Base-by-base conservation (phyloP, 2,888 invertebrate genomes). In the Lasius platythorax region DNA sequence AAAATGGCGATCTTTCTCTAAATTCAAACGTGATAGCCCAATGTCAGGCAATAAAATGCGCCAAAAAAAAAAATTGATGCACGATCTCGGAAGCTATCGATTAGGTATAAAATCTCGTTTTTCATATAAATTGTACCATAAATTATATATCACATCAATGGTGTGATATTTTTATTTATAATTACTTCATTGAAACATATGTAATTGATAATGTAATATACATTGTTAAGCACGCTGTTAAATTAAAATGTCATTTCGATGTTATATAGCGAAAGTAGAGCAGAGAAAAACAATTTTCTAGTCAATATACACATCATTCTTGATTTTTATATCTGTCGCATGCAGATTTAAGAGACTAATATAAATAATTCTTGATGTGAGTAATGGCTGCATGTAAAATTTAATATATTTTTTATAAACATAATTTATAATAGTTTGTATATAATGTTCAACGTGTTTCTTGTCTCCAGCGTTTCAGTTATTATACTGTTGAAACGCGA, bases 401-500 rank as follows among this genome's bases (percentile, higher is more conserved):
- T 61, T 63, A 76, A 78, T 64, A 50, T 18, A 79, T 70, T 53
- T 23, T 81, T 4, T 56, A 43, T 40, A 68, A 9, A 50, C 50
- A 15, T 68, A 8, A 18, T 33, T 70, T 53, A 33, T 33, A 18
- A 53, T 18, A 46, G 15, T 46, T 15, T 23, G 33, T 61, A 18
- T 68, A 37, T 46, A 46, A 79, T 70, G 12, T 61, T n/a, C 23
- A 50, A 28, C 23, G 46, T 85, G 72, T 83, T 90, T 90, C 90
- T 90, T 88, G 90, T 90, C 87, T 90, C 89, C 90, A 90, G 87
- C 91, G 84, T 89, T 87, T 87, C 67, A 78, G 40, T 78, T 67
- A 53, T 43, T 63, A 43, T 40, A 33, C 5, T 18, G n/a, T 67
- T 72, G 58, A 72, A 79, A 79, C 61, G 72, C 33, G 23, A 72